phyloP scores from a whole-genome alignment of 2,797 vertebrate species.

The Sebastes oblongus region DNA sequence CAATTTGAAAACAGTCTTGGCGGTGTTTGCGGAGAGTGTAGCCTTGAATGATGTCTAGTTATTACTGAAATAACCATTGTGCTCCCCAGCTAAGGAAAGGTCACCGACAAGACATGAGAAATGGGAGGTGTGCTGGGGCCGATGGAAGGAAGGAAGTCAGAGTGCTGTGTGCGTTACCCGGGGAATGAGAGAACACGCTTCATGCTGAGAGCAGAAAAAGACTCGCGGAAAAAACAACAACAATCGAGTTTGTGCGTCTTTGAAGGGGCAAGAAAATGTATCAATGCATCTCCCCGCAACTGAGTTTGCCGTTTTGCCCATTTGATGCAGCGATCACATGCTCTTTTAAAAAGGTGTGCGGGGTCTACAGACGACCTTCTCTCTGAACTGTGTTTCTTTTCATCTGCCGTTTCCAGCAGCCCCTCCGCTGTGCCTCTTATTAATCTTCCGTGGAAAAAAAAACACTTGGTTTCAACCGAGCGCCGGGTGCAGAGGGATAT shows the following conservation, averaged over 20 bases:
- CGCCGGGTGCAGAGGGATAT: conserved; percentile 49
- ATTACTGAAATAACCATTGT: conserved; percentile 50
- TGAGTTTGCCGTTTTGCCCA: conserved; percentile 19
- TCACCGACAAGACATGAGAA: conserved; percentile 45
- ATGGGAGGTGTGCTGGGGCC: conserved; percentile 11
- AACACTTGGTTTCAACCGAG: conserved; percentile 19
- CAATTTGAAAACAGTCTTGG: conserved; percentile 12
- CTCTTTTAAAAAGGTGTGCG: conserved; percentile 52
- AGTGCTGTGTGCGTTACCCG: conserved; percentile 20
- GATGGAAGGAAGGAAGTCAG: conserved; percentile 8
- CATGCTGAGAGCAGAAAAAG: conserved; percentile 7
- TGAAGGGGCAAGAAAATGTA: neutral
- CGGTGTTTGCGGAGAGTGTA: conserved; percentile 10
- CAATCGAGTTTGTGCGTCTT: neutral
- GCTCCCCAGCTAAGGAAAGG: conserved; percentile 48
- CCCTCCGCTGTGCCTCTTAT: conserved; percentile 60
- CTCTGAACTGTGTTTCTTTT: conserved; percentile 61
- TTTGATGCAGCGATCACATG: conserved; percentile 32
- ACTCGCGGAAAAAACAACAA: neutral
- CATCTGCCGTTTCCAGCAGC: conserved; percentile 52
- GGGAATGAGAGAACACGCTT: conserved; percentile 47
- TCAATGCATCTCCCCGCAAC: neutral
- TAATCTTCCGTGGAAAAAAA: conserved; percentile 55
- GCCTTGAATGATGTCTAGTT: conserved; percentile 40
- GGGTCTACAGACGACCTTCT: conserved; percentile 54